Evolutionary conservation across 2,113 vertebrate genomes (phyloP), one percentile per base, ranked within the genome.

Genomic region (Rhinoderma darwinii): DNA sequence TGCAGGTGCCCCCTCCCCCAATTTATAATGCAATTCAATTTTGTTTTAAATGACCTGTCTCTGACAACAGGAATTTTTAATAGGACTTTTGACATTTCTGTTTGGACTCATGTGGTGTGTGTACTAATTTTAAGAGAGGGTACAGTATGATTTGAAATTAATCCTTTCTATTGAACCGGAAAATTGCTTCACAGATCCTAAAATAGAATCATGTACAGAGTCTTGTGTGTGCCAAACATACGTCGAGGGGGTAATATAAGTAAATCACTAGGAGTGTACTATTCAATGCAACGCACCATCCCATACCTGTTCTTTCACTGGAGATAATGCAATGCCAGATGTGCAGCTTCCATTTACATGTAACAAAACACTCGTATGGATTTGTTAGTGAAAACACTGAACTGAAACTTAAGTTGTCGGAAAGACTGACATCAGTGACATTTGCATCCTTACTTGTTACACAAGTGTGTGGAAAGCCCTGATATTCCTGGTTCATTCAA

Each of bases 381-480:
- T 66, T 66, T 86, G 59, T 79, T 50, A 41, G 27, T 50, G 12
- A 73, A 54, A 83, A 78, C 59, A 66, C 20, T 27, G 7, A 32
- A n/a, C 39, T 47, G 41, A 51, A 59, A 68, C 56, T 76, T 39
- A 2, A 77, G 47, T 54, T 68, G 61, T 66, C n/a, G 35, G 39
- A 30, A 39, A 15, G 32, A 56, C 50, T 84, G 73, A 59, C 83
- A 75, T 39, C 51, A 75, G 35, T 84, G 63, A 56, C 76, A 73
- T 81, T 86, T 81, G 35, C 35, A 81, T 63, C 35, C 43, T 56
- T 86, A 72, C 84, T 79, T 86, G 63, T 86, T 81, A 44, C 22
- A 41, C 50, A 59, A 73, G 84, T 72, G 77, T 51, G 15, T n/a
- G 66, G 63, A 37, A 47, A 73, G 43, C 2, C 27, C 15, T 27